Evolutionary conservation across 2,797 vertebrate genomes (phyloP).

Genomic region (Mycteria americana): DNA sequence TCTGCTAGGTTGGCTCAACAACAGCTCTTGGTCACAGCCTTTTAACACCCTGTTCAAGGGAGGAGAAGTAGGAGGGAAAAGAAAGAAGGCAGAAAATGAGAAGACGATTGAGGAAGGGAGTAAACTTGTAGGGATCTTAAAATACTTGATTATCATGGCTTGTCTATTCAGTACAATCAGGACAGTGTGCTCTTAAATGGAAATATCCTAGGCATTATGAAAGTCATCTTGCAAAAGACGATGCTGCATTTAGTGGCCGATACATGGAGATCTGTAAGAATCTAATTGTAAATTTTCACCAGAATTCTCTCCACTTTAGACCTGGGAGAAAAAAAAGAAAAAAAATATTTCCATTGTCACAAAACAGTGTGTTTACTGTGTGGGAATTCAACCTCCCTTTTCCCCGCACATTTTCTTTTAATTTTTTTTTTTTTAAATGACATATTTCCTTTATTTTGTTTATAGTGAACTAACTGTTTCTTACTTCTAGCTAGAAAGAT

Average conservation of each 20-base stretch:
- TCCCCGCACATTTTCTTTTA: neutral
- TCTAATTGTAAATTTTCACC: neutral
- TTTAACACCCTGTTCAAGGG: slow-evolving; percentile 45
- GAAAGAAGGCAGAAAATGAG: slow-evolving; percentile 32
- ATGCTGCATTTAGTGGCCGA: neutral
- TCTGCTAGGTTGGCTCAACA: slow-evolving; percentile 49
- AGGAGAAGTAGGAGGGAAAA: slow-evolving; percentile 23
- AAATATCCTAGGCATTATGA: neutral
- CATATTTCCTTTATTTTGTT: neutral
- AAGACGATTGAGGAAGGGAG: slow-evolving; percentile 4
- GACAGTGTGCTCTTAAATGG: neutral
- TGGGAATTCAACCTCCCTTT: neutral
- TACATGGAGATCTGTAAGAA: neutral
- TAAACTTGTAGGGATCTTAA: neutral
- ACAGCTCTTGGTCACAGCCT: slow-evolving; percentile 42
- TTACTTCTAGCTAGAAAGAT: neutral
- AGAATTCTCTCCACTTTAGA: neutral
- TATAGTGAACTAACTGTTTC: neutral
- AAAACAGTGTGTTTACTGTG: neutral
- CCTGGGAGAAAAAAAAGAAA: neutral
- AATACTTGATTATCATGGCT: neutral
- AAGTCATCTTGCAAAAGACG: neutral
- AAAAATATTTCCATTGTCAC: neutral
- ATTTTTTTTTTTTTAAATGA: neutral
- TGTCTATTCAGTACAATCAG: neutral